Evolutionary conservation across 2,113 vertebrate species (phyloP).

Genomic region (Sinosuthora webbiana): DNA sequence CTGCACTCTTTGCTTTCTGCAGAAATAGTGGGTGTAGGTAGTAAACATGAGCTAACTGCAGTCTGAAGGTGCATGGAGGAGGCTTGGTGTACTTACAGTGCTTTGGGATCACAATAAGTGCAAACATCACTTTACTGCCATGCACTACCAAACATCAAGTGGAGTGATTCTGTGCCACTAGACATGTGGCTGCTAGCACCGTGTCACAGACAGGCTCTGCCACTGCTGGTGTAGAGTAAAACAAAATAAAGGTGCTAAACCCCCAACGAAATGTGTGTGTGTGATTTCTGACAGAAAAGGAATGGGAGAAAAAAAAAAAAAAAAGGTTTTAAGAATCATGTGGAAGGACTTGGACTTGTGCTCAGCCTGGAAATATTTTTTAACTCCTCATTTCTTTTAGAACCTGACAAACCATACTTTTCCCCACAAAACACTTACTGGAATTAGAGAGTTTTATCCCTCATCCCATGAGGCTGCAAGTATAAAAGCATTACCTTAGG

Average conservation of each 20-base stretch:
- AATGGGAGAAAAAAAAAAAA: not conserved
- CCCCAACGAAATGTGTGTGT: fast-evolving
- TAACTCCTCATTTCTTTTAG: not conserved
- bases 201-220: not conserved
- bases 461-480: not conserved
- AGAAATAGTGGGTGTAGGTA: not conserved
- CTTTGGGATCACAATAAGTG: not conserved
- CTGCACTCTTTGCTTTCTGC: not conserved
- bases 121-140: not conserved
- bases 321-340: fast-evolving
- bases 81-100: not conserved
- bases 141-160: too few relatives aligned
- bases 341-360: not conserved
- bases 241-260: not conserved
- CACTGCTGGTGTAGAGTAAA: not conserved
- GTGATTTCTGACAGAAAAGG: not conserved
- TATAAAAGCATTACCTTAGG: not conserved
- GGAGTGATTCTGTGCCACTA: not conserved
- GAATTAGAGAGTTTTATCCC: not conserved
- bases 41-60: not conserved
- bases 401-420: not conserved
- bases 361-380: not conserved
- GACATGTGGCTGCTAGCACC: fast-evolving
- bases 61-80: not conserved
- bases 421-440: not conserved